Evolutionary conservation across 2,113 vertebrate genomes (phyloP), one percentile per base, ranked within the genome.

Genomic region (Platycercus adscitus): DNA sequence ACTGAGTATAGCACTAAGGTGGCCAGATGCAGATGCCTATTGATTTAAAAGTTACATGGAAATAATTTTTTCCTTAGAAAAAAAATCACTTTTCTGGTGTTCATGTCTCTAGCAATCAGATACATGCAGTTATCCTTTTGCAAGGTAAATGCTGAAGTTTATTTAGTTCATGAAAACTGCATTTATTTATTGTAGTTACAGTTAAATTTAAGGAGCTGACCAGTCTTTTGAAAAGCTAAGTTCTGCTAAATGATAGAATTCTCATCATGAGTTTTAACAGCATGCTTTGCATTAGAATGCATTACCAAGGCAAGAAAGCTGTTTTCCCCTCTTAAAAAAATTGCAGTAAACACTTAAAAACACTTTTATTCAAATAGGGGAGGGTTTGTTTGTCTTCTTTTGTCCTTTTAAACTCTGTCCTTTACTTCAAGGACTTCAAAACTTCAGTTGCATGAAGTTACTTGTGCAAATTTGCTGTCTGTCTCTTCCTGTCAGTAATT

Each of bases 401-500:
- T 94, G 4, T 65, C 87, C 78, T 58, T 69, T 89, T 95, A 89
- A 96, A 95, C 39, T 89, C 71, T 28, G 90, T 81, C n/a, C 23
- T 35, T 81, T 61, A 50, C 47, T 92, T 60, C 63, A 68, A 87
- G 78, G 25, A 50, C 37, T 86, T 87, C 17, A 91, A 91, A 91
- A 77, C 73, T 64, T 91, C 56, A 70, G 7, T 10, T 70, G 50
- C 65, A 64, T 33, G 23, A 84, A 94, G 39, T 81, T 95, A 66
- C 63, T 68, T 52, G 19, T 75, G 66, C 61, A 86, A 93, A 84
- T 89, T 60, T 90, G 50, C 82, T 96, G 33, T 77, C 8, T 86
- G 21, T 93, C 89, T 94, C 60, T 77, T 95, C 56, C 37, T 96
- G 76, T 61, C 81, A 65, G 29, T 88, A 55, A 89, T 95, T 86